Evolutionary conservation across 2,888 invertebrate genomes (phyloP).

Genomic region (Mechanitis mazaeus): DNA sequence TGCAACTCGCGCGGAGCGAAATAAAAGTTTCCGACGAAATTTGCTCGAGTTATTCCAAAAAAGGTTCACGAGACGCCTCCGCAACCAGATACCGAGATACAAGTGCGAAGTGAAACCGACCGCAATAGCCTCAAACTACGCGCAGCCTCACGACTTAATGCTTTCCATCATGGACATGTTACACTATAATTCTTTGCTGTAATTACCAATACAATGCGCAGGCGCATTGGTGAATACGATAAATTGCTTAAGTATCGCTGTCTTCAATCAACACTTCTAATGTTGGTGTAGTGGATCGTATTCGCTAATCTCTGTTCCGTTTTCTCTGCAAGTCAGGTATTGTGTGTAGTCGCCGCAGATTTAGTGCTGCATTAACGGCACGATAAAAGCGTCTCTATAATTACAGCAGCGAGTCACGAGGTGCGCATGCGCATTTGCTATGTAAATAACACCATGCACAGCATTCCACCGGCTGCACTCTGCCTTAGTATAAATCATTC

Average conservation of each 20-base stretch:
- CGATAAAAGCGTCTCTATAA: conserved; percentile 59
- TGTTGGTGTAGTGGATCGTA: conserved; percentile 43
- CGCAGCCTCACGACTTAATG: conserved; percentile 39
- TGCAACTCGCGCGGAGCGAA: conserved; percentile 66
- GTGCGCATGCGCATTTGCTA: conserved; percentile 52
- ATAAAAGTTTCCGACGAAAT: conserved; percentile 72
- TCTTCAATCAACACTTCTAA: conserved; percentile 35
- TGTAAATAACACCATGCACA: conserved; percentile 60
- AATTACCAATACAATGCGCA: conserved; percentile 30
- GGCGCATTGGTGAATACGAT: conserved; percentile 21
- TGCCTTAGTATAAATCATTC: conserved; percentile 42
- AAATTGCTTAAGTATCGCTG: conserved; percentile 25
- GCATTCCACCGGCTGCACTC: conserved; percentile 40
- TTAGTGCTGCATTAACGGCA: conserved; percentile 57
- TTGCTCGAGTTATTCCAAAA: conserved; percentile 76
- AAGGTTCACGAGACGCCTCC: conserved; percentile 68
- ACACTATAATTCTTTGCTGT: conserved; percentile 30
- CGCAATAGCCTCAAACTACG: conserved; percentile 53
- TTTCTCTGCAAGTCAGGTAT: conserved; percentile 50
- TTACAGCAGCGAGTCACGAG: conserved; percentile 60
- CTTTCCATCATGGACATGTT: conserved; percentile 44
- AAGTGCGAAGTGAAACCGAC: conserved; percentile 69
- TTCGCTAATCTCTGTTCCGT: conserved; percentile 45
- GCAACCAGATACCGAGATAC: conserved; percentile 61
- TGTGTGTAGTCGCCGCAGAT: conserved; percentile 59